A percentile compares a stretch with the other conserved stretches of the same genome.
These are phyloP conservation scores for Subanguina moxae DNA, from an alignment of 1,140 invertebrate species.

Conservation along the genomic window DNA sequence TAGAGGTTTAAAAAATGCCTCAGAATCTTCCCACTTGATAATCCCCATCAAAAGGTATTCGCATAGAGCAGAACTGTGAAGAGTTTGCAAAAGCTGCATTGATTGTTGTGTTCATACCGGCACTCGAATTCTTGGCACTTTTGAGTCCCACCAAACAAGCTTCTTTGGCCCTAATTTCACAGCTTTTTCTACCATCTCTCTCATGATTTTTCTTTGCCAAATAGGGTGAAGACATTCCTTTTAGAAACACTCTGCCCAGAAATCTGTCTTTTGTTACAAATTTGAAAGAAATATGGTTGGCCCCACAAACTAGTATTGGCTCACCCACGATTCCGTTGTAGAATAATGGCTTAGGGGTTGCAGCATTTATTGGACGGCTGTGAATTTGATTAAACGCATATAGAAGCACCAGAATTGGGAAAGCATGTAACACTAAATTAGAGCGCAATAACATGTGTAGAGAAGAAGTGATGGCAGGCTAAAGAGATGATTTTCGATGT, in stretches of 20 bases:
- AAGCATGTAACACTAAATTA: too few species aligned
- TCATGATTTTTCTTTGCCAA: neutral
- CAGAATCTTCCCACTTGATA: too few species aligned
- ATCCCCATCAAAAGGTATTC: conserved; percentile 9
- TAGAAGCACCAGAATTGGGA: too few species aligned
- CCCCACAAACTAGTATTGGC: conserved; percentile 1
- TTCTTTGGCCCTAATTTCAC: conserved; percentile 7
- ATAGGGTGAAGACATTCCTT: neutral
- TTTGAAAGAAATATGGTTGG: neutral
- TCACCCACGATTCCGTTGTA: neutral
- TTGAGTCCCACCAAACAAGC: neutral
- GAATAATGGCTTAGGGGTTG: neutral
- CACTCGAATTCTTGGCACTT: too few species aligned
- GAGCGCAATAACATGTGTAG: too few species aligned
- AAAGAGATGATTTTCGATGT: too few species aligned
- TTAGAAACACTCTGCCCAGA: conserved; percentile 5
- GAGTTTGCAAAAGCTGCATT: too few species aligned
- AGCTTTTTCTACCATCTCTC: neutral
- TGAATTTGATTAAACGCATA: too few species aligned
- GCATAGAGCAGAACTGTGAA: neutral
- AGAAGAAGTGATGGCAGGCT: too few species aligned
- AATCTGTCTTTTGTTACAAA: neutral
- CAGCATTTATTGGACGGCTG: too few species aligned
- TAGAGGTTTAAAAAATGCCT: too few species aligned
- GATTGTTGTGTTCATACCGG: too few species aligned